Base-by-base conservation (phyloP, 2,888 invertebrate genomes). In the Meiosimyza platycephala region DNA sequence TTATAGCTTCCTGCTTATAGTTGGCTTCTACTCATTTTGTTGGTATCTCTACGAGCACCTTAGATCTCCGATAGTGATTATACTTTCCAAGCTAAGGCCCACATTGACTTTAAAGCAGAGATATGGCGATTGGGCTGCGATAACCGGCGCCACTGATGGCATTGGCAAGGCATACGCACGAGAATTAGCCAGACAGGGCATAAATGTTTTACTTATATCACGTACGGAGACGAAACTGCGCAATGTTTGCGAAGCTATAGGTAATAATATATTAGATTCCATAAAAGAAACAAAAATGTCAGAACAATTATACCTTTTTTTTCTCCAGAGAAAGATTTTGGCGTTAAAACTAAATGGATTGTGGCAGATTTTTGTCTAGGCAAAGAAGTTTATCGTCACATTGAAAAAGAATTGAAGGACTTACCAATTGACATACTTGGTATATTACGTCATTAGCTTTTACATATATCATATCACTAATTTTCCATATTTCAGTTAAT, bases 391-490 rank as follows among this genome's bases (percentile, higher is more conserved):
- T 95, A 94, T 81, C 87, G 90, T 0, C 89, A 90, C 22, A 93
- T 96, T 50, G 90, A 91, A 79, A 86, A 90, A 47, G 90, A 93
- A 81, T 87, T 97, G 0, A 89, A 90, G 55, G 91, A 92, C 72
- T 89, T 94, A 57, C 93, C 93, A 4, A 88, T 97, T 71, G 94
- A 95, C 63, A 93, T 97, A 81, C 88, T 97, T 87, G 94, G 96
- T 95, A 88, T 89, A 88, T 64, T 18, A 52, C 50, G 33, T n/a
- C 12, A 22, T 18, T 68, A 12, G 48, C 15, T 16, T 57, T 9
- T 12, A 12, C n/a, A 3, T 7, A 40, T 64, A 28, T 12, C 65
- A 1, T 50, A 11, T n/a, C 9, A 7, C 0, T 16, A 15, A 16
- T 4, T 3, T 0, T 60, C 55, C 11, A 33, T n/a, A 5, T 11